phyloP scores from a whole-genome alignment of 2,113 vertebrate species.

The Speoplatyrhinus poulsoni region DNA sequence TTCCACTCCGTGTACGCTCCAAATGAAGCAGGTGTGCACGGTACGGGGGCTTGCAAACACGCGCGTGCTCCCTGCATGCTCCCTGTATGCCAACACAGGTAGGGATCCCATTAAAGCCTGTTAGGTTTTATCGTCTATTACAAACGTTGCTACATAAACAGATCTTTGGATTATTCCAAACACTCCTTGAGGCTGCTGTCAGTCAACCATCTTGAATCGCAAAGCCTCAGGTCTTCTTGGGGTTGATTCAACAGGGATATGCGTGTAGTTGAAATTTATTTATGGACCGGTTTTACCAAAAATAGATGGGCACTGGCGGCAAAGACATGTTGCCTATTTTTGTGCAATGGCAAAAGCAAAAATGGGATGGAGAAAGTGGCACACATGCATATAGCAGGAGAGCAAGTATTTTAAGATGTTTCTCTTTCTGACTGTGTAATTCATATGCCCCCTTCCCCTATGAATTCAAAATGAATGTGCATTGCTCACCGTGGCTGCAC shows the following conservation, averaged over 20 bases:
- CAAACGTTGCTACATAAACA: constrained; percentile 14
- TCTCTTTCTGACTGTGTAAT: too few relatives aligned
- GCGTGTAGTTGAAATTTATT: constrained; percentile 41
- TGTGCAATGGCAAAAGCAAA: constrained; percentile 23
- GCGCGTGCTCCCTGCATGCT: too few relatives aligned
- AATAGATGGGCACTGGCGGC: constrained; percentile 41
- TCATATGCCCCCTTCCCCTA: too few relatives aligned
- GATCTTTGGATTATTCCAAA: constrained; percentile 55
- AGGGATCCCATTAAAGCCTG: not conserved
- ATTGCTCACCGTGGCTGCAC: too few relatives aligned
- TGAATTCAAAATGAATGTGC: too few relatives aligned
- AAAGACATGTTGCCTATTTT: constrained; percentile 63
- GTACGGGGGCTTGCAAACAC: too few relatives aligned
- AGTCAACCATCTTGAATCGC: constrained; percentile 51
- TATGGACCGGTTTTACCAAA: constrained; percentile 53
- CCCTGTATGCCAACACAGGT: too few relatives aligned
- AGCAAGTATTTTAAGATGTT: too few relatives aligned
- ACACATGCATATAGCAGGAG: not conserved
- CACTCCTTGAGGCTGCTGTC: constrained; percentile 37
- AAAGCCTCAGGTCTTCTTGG: constrained; percentile 21
- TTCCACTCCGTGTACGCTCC: too few relatives aligned
- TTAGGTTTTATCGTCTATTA: not conserved
- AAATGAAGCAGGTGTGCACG: too few relatives aligned
- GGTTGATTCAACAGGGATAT: constrained; percentile 20
- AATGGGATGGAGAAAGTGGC: not conserved